Evolutionary conservation across 2,797 vertebrate genomes (phyloP), one percentile per base, ranked within the genome.

Genomic region (Delichon dasypus): DNA sequence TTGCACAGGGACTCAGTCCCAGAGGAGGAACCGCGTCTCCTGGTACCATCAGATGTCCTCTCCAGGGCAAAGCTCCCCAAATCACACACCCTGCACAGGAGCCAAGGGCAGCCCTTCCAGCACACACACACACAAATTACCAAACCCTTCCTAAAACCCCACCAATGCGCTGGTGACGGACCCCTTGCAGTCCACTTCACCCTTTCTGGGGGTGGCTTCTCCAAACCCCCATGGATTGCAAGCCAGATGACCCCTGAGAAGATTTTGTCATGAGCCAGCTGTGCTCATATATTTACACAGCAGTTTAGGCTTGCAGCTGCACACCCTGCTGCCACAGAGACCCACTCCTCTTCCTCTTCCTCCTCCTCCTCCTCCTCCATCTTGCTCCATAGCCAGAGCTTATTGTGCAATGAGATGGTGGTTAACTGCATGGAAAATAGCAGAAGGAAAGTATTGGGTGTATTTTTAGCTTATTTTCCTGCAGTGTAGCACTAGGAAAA

Each of bases 391-490:
- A 83, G 76, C 40, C 79, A 86, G 12, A 5, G 61, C 23, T 89
- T 72, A 70, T 21, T 78, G 53, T 77, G 68, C 32, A 71, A 89
- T 15, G 78, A 89, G 53, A 15, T 3, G 1, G 58, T 77, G 68
- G 84, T 89, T 68, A 92, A 74, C 66, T 86, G 66, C 51, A 75
- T 16, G 91, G 94, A 95, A 96, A 95, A 91, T 50, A 88, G 79
- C 87, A 91, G 73, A 91, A 91, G 92, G 93, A 95, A 95, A 95
- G 55, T 66, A 93, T 14, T 1, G 5, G 53, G 55, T 70, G 44
- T 95, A 93, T 91, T 93, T 95, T 95, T 94, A 96, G 84, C 80
- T 91, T 86, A 68, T 91, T 96, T 95, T 88, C 89, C 88, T 95
- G 88, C 40, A 76, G 70, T 86, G 91, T 84, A 84, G 71, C 67